These are phyloP conservation scores for Columba guinea DNA, from an alignment of 2,797 vertebrate species.

Conservation along the genomic window DNA sequence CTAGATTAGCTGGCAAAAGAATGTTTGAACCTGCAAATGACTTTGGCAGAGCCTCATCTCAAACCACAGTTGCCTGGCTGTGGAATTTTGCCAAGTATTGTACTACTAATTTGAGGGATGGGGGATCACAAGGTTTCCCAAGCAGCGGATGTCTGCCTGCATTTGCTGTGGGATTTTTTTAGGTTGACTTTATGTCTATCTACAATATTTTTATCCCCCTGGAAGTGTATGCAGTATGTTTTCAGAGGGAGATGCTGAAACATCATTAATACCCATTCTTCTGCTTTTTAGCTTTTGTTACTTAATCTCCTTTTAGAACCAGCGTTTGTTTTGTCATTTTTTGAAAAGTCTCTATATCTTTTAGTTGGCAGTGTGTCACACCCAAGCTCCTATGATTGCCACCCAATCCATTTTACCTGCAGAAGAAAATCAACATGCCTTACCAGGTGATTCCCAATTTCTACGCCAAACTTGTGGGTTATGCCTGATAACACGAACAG, in stretches of 20 bases:
- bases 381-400: not conserved
- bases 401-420: not conserved
- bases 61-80: not conserved
- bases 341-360: not conserved
- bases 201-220: not conserved
- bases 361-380: not conserved
- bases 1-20: constrained; percentile 23
- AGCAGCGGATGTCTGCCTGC: not conserved
- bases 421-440: not conserved
- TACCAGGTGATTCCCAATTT: not conserved
- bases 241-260: not conserved
- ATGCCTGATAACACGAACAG: not conserved
- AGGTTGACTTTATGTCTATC: not conserved
- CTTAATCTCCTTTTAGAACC: not conserved
- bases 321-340: not conserved
- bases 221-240: not conserved
- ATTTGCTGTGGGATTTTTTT: not conserved
- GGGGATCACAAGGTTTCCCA: not conserved
- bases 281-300: not conserved
- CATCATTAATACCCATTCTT: not conserved
- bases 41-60: not conserved
- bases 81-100: not conserved
- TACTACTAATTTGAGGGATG: not conserved
- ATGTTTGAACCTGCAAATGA: not conserved
- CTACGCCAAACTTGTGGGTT: not conserved